Evolutionary conservation across 2,888 invertebrate species (phyloP), one percentile per base, ranked within the genome.

Genomic region (Pollenia amentaria): DNA sequence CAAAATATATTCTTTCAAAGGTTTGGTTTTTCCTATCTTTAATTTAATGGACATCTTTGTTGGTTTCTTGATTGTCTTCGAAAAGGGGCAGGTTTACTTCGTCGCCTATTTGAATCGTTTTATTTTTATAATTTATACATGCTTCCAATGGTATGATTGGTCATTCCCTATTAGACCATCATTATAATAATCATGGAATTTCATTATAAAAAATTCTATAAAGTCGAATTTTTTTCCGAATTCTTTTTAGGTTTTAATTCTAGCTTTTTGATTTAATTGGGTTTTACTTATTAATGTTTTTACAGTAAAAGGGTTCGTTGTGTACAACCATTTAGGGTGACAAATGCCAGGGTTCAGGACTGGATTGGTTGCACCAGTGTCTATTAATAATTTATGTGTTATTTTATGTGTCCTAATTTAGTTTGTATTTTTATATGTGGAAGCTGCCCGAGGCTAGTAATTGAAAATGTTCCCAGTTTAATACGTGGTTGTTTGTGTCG

Each of bases 361-460:
- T 11, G 82, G 78, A 29, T 86, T 21, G 12, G 81, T 88, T n/a
- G 88, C 85, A 11, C 81, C 84, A 4, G 73, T 75, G 70, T 84
- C 81, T 64, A 86, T 85, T 9, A 84, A 77, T 40, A 84, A 65
- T 84, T n/a, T n/a, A n/a, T n/a, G n/a, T n/a, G n/a, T n/a, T n/a
- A n/a, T n/a, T 85, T 88, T 46, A 67, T 21, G 7, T 12, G 48
- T 60, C 60, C 40, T 57, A 78, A 46, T 60, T 60, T 77, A 16
- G 67, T 78, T 83, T 85, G 51, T n/a, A 82, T 57, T 48, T 64
- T 51, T 87, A 85, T 79, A 85, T 65, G 62, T 67, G 82, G 85
- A 77, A 87, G 29, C 48, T 55, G 21, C 42, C 77, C 60, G 87
- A 83, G 85, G 79, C 70, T 75, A 51, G 46, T 18, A 18, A 8